Percentiles rank a stretch among this genome's conserved stretches.
phyloP scores from a whole-genome alignment of 2,797 vertebrate species.

The Myoxocephalus aenaeus region DNA sequence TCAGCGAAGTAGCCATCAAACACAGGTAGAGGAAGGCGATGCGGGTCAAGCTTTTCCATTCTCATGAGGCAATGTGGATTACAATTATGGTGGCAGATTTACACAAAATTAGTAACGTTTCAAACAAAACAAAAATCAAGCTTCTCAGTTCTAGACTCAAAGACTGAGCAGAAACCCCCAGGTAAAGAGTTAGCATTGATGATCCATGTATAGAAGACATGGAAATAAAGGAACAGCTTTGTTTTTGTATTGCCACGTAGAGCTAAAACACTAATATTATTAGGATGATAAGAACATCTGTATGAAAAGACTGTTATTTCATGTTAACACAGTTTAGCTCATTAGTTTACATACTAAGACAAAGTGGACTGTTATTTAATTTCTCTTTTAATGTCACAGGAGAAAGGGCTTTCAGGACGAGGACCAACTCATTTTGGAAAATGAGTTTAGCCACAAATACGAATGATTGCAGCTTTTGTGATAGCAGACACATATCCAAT shows the following conservation, averaged over 20 bases:
- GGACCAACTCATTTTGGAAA: neutral
- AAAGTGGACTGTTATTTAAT: neutral
- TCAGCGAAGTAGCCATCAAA: neutral
- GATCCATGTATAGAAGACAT: no score
- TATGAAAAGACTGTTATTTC: no score
- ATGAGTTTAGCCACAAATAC: neutral
- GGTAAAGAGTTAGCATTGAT: no score
- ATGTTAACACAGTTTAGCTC: neutral
- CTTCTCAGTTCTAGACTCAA: neutral
- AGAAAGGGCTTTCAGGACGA: no score
- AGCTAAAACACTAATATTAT: no score
- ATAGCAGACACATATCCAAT: neutral
- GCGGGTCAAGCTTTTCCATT: neutral
- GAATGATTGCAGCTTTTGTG: neutral
- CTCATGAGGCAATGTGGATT: neutral
- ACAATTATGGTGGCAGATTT: neutral
- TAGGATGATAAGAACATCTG: no score
- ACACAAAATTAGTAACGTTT: neutral
- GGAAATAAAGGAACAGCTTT: no score
- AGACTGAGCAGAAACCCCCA: no score
- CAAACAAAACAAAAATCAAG: neutral
- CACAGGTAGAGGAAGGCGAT: neutral
- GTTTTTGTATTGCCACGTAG: no score
- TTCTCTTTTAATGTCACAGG: neutral
- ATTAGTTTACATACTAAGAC: neutral